Evolutionary conservation across 2,888 invertebrate genomes (phyloP).

Genomic region (Tupiocoris notatus): DNA sequence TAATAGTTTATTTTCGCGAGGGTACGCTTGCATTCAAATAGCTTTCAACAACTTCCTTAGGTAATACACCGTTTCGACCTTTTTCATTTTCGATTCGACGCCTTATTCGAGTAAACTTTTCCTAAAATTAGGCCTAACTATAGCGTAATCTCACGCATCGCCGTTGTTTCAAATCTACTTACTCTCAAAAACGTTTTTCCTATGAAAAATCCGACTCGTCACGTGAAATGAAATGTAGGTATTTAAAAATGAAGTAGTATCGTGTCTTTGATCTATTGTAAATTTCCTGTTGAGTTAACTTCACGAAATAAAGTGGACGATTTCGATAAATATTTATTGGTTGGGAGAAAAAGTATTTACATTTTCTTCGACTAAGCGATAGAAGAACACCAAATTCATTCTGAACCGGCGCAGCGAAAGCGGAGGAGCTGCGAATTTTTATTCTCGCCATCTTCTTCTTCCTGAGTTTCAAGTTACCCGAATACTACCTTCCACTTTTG

Average conservation of each 20-base stretch:
- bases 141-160: background rate
- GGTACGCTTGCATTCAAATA: too few relatives aligned
- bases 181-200: background rate
- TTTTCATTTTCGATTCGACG: background rate
- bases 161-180: background rate
- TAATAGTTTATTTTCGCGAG: too few relatives aligned
- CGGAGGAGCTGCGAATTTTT: background rate
- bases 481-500: background rate
- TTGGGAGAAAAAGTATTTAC: background rate
- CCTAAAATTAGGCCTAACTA: background rate
- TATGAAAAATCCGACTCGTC: background rate
- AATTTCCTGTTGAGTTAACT: background rate
- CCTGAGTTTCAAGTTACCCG: background rate
- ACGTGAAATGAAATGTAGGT: too few relatives aligned
- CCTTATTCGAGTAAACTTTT: background rate
- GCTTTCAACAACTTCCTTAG: background rate
- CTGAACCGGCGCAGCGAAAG: background rate
- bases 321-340: background rate
- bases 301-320: background rate
- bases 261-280: too few relatives aligned
- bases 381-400: background rate
- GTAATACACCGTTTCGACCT: background rate
- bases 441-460: background rate
- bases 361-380: background rate
- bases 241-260: too few relatives aligned